phyloP scores from a whole-genome alignment of 2,113 vertebrate genomes.

The Himantopus leucocephalus region DNA sequence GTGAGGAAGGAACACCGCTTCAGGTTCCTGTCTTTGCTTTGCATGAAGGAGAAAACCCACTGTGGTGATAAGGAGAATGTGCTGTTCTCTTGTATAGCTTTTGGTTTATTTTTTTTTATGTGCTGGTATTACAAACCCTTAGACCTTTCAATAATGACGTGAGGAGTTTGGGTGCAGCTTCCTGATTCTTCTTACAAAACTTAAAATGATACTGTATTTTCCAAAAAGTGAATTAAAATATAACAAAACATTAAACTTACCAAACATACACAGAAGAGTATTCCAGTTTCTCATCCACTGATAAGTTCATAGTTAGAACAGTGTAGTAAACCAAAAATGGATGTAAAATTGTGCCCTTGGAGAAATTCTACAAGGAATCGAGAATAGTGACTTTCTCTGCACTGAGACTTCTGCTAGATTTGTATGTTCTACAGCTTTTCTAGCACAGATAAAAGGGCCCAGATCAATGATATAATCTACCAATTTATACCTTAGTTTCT shows the following conservation, averaged over 20 bases:
- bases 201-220: neutral
- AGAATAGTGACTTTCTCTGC: neutral
- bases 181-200: neutral
- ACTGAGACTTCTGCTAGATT: neutral
- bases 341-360: neutral
- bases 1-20: neutral
- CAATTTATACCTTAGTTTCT: neutral
- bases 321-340: neutral
- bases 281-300: neutral
- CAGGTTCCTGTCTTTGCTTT: neutral
- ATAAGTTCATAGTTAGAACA: neutral
- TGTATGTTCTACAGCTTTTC: neutral
- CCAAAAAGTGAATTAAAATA: neutral
- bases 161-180: neutral
- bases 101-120: neutral
- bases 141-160: neutral
- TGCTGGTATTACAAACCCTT: neutral
- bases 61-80: neutral
- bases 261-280: neutral
- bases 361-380: neutral
- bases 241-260: neutral
- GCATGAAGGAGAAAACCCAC: neutral
- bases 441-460: neutral
- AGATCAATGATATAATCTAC: slow-evolving; percentile 31
- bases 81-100: neutral